Conservation (phyloP, 2,113 vertebrate genomes). For the Coreoperca whiteheadi region DNA sequence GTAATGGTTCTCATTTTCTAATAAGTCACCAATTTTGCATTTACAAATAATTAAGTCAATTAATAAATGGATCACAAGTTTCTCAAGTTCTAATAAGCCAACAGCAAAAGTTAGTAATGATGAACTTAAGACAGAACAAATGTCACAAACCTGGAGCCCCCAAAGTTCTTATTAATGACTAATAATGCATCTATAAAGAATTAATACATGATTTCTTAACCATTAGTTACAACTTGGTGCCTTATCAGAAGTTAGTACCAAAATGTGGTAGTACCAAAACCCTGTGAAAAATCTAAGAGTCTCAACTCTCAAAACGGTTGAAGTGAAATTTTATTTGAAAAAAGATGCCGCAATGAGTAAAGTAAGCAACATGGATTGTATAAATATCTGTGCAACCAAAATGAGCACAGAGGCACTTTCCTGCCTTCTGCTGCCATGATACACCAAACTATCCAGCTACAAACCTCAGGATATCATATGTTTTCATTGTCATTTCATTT, state of each 20-base stretch:
- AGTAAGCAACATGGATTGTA: slow-evolving; percentile 80
- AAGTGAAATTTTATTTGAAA: slow-evolving; percentile 80
- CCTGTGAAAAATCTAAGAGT: no score
- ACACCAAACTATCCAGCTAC: slow-evolving; percentile 54
- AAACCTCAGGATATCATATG: slow-evolving; percentile 18
- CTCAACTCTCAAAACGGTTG: slow-evolving; percentile 4
- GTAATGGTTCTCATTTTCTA: not conserved
- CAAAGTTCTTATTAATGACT: no score
- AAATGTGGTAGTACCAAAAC: no score
- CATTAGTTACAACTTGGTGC: not conserved
- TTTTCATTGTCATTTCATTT: slow-evolving; percentile 25
- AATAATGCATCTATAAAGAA: not conserved
- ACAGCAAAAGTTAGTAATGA: no score
- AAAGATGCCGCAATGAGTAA: slow-evolving; percentile 80
- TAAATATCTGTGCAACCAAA: slow-evolving; percentile 80
- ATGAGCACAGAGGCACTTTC: slow-evolving; percentile 79
- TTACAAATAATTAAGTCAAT: not conserved
- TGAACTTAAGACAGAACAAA: not conserved
- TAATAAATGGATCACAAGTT: not conserved
- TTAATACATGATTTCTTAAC: not conserved
- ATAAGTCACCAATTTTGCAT: not conserved
- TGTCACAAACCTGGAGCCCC: not conserved
- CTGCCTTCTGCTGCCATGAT: slow-evolving; percentile 75
- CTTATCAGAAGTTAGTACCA: no score
- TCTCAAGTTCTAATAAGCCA: not conserved